Base-by-base conservation (phyloP, 2,113 vertebrate genomes). In the Vidua macroura region DNA sequence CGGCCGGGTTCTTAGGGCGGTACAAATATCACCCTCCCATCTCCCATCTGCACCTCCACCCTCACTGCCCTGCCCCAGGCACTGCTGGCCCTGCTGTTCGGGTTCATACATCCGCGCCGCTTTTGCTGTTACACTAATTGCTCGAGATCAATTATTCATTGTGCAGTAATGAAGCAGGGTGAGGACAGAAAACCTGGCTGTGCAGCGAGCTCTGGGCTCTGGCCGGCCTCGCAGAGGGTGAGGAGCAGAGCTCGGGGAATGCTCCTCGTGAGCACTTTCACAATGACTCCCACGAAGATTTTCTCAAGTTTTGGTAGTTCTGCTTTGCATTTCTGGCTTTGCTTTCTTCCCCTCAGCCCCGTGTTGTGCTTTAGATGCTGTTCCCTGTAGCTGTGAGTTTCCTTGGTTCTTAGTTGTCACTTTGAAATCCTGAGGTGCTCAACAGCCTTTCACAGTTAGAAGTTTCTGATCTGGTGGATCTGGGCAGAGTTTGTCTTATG, bases 81-180 rank as follows among this genome's bases (percentile, higher is more conserved):
- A 1, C 35, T 25, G 37, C n/a, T 13, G 25, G 23, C 72, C 35
- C 64, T 31, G 60, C 69, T 73, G 22, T 5, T 64, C 4, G 64
- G 44, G 18, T 20, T 67, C 33, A 5, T n/a, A 6, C 43, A 39
- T 20, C 87, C 1, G 2, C 3, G 1, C 62, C 15, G 87, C 78
- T 53, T 70, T 56, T 68, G 72, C 85, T 86, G 79, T 72, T 53
- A 5, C 12, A 2, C n/a, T 83, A 70, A 94, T 95, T 92, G 92
- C 76, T 92, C 33, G 11, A n/a, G 21, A 93, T 94, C 79, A 90
- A 88, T 94, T 94, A 91, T 94, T 93, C 52, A 93, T 94, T 1
- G 2, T 35, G 69, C 76, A 30, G 44, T 62, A 64, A 75, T 25
- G 60, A 88, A 68, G 59, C 82, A 35, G 79, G 56, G 72, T 58